Conservation (phyloP, 2,888 invertebrate genomes). For the Meliscaeva auricollis region DNA sequence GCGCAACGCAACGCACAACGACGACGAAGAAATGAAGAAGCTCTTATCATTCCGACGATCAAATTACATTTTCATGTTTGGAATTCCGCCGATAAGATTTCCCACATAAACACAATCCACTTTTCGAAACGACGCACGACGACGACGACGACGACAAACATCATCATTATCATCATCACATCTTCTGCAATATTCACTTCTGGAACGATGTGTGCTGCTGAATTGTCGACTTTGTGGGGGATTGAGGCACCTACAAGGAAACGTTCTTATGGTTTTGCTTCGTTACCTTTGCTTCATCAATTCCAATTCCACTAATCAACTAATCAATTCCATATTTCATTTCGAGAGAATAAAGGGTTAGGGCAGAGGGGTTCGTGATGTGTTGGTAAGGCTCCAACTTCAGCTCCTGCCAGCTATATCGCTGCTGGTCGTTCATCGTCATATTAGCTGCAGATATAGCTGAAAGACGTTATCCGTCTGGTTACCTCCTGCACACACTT, state of each 20-base stretch:
- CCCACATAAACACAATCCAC: slow-evolving; percentile 48
- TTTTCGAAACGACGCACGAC: not conserved
- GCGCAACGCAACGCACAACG: not conserved
- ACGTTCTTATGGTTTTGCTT: slow-evolving; percentile 24
- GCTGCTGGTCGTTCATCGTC: not conserved
- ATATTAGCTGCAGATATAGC: too few relatives aligned
- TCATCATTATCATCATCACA: slow-evolving; percentile 33
- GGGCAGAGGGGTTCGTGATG: too few relatives aligned
- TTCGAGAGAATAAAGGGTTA: slow-evolving; percentile 7
- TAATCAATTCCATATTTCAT: slow-evolving; percentile 66
- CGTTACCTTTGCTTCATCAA: slow-evolving; percentile 12
- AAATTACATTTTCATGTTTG: slow-evolving; percentile 73
- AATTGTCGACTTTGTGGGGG: not conserved
- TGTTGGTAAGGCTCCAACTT: too few relatives aligned
- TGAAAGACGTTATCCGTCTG: slow-evolving; percentile 26
- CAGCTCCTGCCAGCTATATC: too few relatives aligned
- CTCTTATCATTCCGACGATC: slow-evolving; percentile 59
- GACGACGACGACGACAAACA: slow-evolving; percentile 19
- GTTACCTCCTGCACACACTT: slow-evolving; percentile 12
- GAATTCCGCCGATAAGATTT: slow-evolving; percentile 64
- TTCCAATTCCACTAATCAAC: slow-evolving; percentile 61
- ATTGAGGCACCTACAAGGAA: not conserved
- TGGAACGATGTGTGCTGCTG: not conserved
- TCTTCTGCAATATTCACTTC: slow-evolving; percentile 36
- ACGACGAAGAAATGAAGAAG: not conserved